Conservation (phyloP, 2,113 vertebrate genomes). For the Hystrix brachyura region DNA sequence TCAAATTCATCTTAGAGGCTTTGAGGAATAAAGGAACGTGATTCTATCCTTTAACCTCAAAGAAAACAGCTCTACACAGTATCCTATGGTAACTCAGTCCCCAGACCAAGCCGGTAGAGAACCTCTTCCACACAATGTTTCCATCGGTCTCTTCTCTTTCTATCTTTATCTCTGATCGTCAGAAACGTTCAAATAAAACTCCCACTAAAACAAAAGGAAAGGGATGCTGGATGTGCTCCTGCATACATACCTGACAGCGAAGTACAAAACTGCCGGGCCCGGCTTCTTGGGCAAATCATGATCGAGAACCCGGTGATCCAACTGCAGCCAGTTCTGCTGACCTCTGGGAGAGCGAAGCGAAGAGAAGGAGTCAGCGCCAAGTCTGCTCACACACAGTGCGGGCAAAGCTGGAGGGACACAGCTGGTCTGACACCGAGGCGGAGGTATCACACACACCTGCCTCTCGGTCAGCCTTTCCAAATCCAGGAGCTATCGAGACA, state of each 20-base stretch:
- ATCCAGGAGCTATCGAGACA: neutral
- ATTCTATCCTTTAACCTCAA: neutral
- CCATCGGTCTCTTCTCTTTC: neutral
- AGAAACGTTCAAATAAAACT: neutral
- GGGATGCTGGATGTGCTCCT: neutral
- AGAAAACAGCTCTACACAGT: neutral
- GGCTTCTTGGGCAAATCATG: slow-evolving; percentile 96
- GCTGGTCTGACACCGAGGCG: neutral
- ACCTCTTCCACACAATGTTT: slow-evolving; percentile 4
- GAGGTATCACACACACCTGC: neutral
- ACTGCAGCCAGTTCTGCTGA: slow-evolving; percentile 97
- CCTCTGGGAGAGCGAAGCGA: slow-evolving; percentile 89
- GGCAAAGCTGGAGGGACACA: neutral
- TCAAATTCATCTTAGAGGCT: neutral
- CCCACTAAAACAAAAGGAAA: neutral
- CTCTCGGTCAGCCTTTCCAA: neutral
- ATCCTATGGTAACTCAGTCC: neutral
- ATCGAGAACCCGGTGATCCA: slow-evolving; percentile 97
- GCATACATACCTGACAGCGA: slow-evolving; percentile 94
- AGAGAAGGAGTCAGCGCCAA: neutral
- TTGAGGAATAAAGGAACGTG: slow-evolving; percentile 21
- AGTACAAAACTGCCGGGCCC: slow-evolving; percentile 92
- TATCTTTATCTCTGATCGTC: neutral
- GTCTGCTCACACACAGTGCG: neutral
- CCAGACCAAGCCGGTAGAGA: neutral